Evolutionary conservation across 2,113 vertebrate species (phyloP), one percentile per base, ranked within the genome.

Genomic region (Felis chaus): DNA sequence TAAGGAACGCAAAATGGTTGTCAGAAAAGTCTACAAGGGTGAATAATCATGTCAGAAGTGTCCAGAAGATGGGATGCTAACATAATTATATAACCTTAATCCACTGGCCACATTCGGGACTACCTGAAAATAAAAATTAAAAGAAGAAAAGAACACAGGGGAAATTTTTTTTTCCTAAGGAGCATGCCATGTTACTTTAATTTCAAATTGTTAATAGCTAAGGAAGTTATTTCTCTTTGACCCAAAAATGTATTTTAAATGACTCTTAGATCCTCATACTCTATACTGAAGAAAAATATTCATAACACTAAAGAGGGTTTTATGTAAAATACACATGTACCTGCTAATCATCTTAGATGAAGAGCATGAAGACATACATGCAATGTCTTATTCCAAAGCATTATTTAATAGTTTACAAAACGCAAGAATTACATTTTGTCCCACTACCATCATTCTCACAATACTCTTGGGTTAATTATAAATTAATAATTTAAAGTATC

Each of bases 401-500:
- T 50, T 83, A 48, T 15, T 93, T 92, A 95, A 89, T 73, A 73
- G 7, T 57, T 93, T 88, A 45, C 18, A 55, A 87, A 95, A 82
- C 57, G 7, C 29, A 83, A 74, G 16, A 31, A 87, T 50, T 71
- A 78, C 41, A 45, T 79, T 82, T 83, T 96, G 7, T 7, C n/a
- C 31, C 25, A 68, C 1, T 82, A 21, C 81, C 27, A 89, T 16
- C 89, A 91, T 95, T 85, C 5, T 89, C 71, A 76, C 12, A 83
- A 73, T 68, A 68, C 27, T 88, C n/a, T 25, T 84, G 21, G 7
- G 45, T 88, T 84, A 76, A 23, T 55, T 36, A 96, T 63, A 89
- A 74, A 92, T 82, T 92, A 19, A 76, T 55, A 89, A 71, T 95
- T 97, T 95, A 81, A 96, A 94, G 57, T 80, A 27, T 76, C 2